A percentile compares a stretch with the other conserved stretches of the same genome.
Evolutionary conservation across 2,888 invertebrate genomes (phyloP).

Genomic region (Auanema freiburgensis): DNA sequence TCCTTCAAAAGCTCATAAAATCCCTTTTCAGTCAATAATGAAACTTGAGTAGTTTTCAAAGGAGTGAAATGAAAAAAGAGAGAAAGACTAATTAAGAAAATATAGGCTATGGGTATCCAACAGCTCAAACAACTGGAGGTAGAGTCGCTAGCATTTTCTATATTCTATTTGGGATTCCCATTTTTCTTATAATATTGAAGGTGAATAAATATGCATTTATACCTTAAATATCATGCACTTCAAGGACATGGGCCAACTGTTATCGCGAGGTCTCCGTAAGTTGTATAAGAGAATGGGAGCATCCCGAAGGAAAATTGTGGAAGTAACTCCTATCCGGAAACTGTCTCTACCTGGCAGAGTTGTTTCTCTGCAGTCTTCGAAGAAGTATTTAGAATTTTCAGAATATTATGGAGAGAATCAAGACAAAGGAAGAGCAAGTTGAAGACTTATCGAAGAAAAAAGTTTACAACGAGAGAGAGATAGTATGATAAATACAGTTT

Average conservation of each 20-base stretch:
- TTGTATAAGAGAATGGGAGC: slow-evolving; percentile 49
- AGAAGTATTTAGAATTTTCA: no score
- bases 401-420: no score
- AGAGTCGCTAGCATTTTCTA: slow-evolving; percentile 55
- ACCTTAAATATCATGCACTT: slow-evolving; percentile 1
- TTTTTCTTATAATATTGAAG: slow-evolving; percentile 58
- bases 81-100: neutral
- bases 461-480: no score
- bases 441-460: no score
- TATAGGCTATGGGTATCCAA: slow-evolving; percentile 60
- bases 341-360: slow-evolving; percentile 11
- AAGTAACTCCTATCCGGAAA: slow-evolving; percentile 13
- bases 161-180: slow-evolving; percentile 60
- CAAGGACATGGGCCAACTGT: slow-evolving; percentile 53
- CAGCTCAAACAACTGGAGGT: slow-evolving; percentile 50
- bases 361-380: no score
- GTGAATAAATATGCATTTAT: slow-evolving; percentile 20
- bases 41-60: no score
- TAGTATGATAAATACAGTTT: neutral
- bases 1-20: neutral
- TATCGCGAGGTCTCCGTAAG: slow-evolving; percentile 52
- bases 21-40: no score
- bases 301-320: slow-evolving; percentile 40
- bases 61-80: slow-evolving; percentile 5
- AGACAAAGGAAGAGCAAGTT: no score